phyloP scores from a whole-genome alignment of 1,140 invertebrate species.

The Riptortus pedestris region DNA sequence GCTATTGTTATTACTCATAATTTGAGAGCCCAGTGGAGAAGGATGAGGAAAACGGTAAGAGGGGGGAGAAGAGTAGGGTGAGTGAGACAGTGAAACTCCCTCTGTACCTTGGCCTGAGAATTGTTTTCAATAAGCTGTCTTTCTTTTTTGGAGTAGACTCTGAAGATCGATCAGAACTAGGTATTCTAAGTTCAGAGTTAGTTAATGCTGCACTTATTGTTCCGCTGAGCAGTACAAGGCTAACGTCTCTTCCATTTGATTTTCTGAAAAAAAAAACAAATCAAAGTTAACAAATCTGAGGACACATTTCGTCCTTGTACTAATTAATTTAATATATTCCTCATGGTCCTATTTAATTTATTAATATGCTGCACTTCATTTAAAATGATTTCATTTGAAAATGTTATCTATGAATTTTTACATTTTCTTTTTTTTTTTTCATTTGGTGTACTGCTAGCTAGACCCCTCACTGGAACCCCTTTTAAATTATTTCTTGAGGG shows the following conservation, averaged over 20 bases:
- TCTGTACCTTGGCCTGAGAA: conserved; percentile 4
- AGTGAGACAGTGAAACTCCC: no score
- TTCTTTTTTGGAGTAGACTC: conserved; percentile 3
- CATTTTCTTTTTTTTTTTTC: not conserved
- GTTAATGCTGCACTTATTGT: not conserved
- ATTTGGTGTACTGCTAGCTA: not conserved
- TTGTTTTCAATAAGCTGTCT: not conserved
- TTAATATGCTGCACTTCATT: not conserved
- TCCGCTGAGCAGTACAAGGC: not conserved
- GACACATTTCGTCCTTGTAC: not conserved
- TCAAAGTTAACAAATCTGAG: not conserved
- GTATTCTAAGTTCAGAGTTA: not conserved
- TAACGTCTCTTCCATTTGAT: not conserved
- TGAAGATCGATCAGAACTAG: not conserved
- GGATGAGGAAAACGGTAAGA: no score
- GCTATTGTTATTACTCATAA: no score
- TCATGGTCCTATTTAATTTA: not conserved
- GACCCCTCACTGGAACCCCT: not conserved
- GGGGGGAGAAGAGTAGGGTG: no score
- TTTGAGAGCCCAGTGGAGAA: no score
- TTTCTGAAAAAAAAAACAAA: not conserved
- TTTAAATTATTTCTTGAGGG: no score
- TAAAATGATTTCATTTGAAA: not conserved
- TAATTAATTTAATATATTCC: not conserved
- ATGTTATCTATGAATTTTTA: no score